Conservation (phyloP, 2,888 invertebrate species). For the Rhogogaster chlorosoma region DNA sequence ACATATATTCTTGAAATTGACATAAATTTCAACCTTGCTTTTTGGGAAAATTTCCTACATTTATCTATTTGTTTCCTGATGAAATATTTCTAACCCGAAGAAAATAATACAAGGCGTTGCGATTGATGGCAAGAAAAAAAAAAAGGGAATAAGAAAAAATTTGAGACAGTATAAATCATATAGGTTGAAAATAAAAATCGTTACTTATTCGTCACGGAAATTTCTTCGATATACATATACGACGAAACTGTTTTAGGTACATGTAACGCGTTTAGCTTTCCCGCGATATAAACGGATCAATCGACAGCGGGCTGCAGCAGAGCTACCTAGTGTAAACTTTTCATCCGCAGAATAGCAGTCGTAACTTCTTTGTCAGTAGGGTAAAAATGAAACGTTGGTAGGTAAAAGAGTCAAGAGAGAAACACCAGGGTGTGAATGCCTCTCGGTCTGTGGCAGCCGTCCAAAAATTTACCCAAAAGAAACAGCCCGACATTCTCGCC, state of each 20-base stretch:
- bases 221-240: background rate
- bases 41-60: background rate
- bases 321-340: background rate
- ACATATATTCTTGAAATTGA: background rate
- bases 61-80: too few relatives aligned
- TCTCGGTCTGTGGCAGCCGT: constrained; percentile 24
- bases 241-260: background rate
- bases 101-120: background rate
- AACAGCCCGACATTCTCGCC: constrained; percentile 14
- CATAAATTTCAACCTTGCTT: background rate
- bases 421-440: constrained; percentile 33
- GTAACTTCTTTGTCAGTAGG: constrained; percentile 11
- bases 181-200: background rate
- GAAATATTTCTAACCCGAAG: background rate
- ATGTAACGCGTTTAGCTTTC: background rate
- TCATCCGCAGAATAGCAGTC: background rate
- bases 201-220: constrained; percentile 1
- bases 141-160: too few relatives aligned
- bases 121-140: background rate
- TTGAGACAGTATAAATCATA: background rate
- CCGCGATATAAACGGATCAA: constrained; percentile 19
- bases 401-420: constrained; percentile 5
- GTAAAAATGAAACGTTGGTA: constrained; percentile 19
- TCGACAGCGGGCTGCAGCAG: background rate
- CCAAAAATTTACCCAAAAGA: constrained; percentile 32